Evolutionary conservation across 2,888 invertebrate genomes (phyloP).

Genomic region (Atherix ibis): DNA sequence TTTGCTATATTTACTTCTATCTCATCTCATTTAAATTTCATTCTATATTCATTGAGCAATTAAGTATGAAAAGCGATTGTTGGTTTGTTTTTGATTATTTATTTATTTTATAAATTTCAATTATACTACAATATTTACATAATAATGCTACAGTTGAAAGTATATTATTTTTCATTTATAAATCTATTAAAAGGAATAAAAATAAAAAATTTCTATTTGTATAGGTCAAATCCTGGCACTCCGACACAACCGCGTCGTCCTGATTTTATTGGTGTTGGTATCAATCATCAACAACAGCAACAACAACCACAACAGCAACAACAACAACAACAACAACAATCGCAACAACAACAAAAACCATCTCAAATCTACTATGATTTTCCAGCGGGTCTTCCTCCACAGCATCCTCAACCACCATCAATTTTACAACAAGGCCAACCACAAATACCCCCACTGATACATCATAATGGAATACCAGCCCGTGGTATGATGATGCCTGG

Average conservation of each 20-base stretch:
- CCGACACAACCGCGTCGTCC: conserved; percentile 79
- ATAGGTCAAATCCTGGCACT: conserved; percentile 83
- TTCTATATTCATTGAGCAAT: no score
- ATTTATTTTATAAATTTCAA: no score
- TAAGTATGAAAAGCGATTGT: no score
- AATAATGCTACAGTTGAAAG: no score
- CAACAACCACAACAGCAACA: conserved; percentile 26
- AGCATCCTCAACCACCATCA: conserved; percentile 29
- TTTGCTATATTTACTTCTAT: no score
- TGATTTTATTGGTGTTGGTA: conserved; percentile 64
- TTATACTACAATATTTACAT: no score
- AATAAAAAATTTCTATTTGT: conserved; percentile 1
- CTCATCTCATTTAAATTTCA: no score
- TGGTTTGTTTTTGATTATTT: no score
- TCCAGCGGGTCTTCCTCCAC: conserved; percentile 27
- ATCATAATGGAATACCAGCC: conserved; percentile 17
- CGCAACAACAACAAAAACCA: conserved; percentile 21
- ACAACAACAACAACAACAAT: no score
- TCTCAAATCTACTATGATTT: conserved; percentile 33
- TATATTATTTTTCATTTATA: no score
- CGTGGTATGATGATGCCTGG: conserved; percentile 19
- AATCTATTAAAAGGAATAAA: no score
- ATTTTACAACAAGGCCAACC: conserved; percentile 28
- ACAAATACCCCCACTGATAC: conserved; percentile 15
- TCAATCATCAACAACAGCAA: conserved; percentile 25